phyloP scores from a whole-genome alignment of 2,113 vertebrate species.

The Melanocharis versteri region DNA sequence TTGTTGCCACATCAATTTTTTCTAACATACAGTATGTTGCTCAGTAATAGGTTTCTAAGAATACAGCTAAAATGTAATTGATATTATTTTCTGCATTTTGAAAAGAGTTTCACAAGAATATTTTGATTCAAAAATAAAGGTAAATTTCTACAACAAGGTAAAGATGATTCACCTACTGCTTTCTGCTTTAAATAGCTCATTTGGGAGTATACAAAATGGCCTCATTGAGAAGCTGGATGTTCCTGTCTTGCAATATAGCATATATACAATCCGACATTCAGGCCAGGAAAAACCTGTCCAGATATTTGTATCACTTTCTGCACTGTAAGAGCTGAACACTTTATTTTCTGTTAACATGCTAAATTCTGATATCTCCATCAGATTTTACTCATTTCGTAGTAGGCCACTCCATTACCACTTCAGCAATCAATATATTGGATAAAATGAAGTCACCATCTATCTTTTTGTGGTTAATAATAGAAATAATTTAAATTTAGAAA shows the following conservation, averaged over 20 bases:
- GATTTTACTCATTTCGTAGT: not conserved
- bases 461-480: not conserved
- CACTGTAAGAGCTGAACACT: not conserved
- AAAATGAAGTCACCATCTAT: not conserved
- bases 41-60: not conserved
- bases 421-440: not conserved
- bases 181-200: not conserved
- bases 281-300: not conserved
- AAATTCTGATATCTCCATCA: not conserved
- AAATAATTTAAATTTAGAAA: not conserved
- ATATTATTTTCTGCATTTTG: not conserved
- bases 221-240: not conserved
- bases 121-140: not conserved
- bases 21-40: not conserved
- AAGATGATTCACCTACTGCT: not conserved
- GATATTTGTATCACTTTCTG: not conserved
- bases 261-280: not conserved
- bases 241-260: not conserved
- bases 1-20: not conserved
- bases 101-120: not conserved
- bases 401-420: not conserved
- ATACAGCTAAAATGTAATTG: not conserved
- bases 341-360: not conserved
- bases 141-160: not conserved
- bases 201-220: not conserved